A percentile compares a stretch with the other conserved stretches of the same genome.
phyloP scores from a whole-genome alignment of 2,797 vertebrate species.

The Lepidocolaptes lacrymiger region DNA sequence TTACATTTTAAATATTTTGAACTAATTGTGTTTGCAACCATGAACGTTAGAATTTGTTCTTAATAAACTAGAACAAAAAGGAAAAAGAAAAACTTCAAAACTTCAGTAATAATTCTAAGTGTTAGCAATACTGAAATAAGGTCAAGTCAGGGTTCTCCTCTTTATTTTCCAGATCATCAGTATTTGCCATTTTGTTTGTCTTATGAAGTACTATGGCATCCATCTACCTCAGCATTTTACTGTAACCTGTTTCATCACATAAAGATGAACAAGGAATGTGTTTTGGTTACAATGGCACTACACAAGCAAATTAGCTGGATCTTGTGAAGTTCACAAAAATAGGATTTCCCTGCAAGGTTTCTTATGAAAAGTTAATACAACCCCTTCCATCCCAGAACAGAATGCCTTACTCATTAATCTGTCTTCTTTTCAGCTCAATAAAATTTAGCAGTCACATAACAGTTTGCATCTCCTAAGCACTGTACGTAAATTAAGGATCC shows the following conservation, averaged over 20 bases:
- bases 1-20: background rate
- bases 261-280: background rate
- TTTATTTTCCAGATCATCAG: background rate
- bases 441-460: background rate
- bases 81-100: background rate
- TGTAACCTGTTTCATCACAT: background rate
- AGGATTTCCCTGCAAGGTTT: background rate
- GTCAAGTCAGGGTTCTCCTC: background rate
- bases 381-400: background rate
- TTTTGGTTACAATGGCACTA: background rate
- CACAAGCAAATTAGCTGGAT: background rate
- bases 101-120: background rate
- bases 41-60: background rate
- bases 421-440: background rate
- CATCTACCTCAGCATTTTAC: background rate
- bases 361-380: background rate
- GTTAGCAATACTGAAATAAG: background rate
- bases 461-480: background rate
- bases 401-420: constrained; percentile 8
- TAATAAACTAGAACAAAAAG: background rate
- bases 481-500: background rate
- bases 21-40: background rate
- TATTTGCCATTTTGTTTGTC: background rate
- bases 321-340: background rate
- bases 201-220: background rate